Percentiles rank a stretch among this genome's conserved stretches.
Evolutionary conservation across 2,888 invertebrate species (phyloP).

Genomic region (Sminthurides aquaticus): DNA sequence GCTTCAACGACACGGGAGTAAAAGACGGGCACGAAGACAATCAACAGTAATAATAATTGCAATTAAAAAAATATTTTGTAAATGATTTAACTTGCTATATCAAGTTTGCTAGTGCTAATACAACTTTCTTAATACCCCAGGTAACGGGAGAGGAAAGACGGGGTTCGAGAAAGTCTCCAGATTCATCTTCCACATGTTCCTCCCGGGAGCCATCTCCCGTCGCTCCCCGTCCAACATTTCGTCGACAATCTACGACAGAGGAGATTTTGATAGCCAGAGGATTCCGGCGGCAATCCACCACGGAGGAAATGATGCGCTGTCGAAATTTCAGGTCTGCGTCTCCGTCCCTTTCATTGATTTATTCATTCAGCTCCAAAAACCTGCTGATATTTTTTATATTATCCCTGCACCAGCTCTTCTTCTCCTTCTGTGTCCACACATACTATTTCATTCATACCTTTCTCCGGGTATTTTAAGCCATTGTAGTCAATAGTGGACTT

Average conservation of each 20-base stretch:
- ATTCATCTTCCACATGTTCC: slow-evolving; percentile 60
- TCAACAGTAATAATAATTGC: slow-evolving; percentile 34
- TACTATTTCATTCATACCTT: not conserved
- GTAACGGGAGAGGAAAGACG: slow-evolving; percentile 32
- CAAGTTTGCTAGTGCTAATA: not conserved
- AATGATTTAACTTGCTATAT: not conserved
- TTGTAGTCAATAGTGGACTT: not conserved
- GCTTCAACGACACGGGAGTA: slow-evolving; percentile 49
- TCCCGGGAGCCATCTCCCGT: slow-evolving; percentile 76
- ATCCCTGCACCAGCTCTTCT: not conserved
- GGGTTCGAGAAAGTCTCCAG: slow-evolving; percentile 49
- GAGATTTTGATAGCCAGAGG: slow-evolving; percentile 84
- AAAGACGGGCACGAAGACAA: slow-evolving; percentile 36
- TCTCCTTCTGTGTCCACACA: not conserved
- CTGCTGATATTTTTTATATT: not conserved
- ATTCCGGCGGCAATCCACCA: slow-evolving; percentile 80
- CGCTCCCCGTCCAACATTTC: slow-evolving; percentile 57
- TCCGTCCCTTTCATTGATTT: slow-evolving; percentile 23
- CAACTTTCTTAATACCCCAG: slow-evolving; percentile 5
- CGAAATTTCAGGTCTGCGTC: slow-evolving; percentile 60
- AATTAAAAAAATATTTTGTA: not conserved
- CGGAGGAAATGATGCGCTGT: slow-evolving; percentile 87
- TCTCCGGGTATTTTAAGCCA: not conserved
- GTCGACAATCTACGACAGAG: slow-evolving; percentile 82
- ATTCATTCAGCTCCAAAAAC: slow-evolving; percentile 18